Evolutionary conservation across 2,888 invertebrate species (phyloP), one percentile per base, ranked within the genome.

Genomic region (Brachypalpus laphriformis): DNA sequence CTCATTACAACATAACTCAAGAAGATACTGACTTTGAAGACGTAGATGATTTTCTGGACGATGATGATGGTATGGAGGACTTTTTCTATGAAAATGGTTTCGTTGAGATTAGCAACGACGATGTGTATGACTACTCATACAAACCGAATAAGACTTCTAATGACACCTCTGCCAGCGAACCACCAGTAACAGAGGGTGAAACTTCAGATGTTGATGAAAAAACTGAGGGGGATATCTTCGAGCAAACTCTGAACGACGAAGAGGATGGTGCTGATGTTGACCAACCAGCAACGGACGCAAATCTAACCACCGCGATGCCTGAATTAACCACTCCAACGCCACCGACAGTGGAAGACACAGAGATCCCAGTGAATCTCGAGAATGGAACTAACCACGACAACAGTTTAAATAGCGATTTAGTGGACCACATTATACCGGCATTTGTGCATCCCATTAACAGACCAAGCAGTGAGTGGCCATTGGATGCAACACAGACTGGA

Each of bases 391-490:
- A 61, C 20, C 14, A 9, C 14, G 31, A 82, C 11, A 40, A 22
- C 7, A 54, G 14, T 4, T 16, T 68, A 11, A 20, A 37, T 4
- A 11, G 40, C 8, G 66, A 81, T 2, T 6, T 40, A 1, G 4
- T 34, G 2, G 65, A 80, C 34, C 18, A 75, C 7, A n/a, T 71
- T 1, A 81, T 71, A 22, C 40, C 74, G n/a, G 54, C 71, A 8
- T 85, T 76, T 76, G 61, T 85, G 6, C 81, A 85, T 75, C 85
- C 85, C 3, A 85, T 85, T 14, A 20, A 81, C 31, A 56, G 81
- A 9, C 85, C 85, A 9, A 76, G 71, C 4, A 76, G 16, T 37
- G 54, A 85, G 22, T 85, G 85, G 85, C 70, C 74, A 5, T 34
- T 83, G 22, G 40, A 75, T 14, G 8, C 11, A 16, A 63, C 68